Evolutionary conservation across 2,888 invertebrate species (phyloP), one percentile per base, ranked within the genome.

Genomic region (Euplexia lucipara): DNA sequence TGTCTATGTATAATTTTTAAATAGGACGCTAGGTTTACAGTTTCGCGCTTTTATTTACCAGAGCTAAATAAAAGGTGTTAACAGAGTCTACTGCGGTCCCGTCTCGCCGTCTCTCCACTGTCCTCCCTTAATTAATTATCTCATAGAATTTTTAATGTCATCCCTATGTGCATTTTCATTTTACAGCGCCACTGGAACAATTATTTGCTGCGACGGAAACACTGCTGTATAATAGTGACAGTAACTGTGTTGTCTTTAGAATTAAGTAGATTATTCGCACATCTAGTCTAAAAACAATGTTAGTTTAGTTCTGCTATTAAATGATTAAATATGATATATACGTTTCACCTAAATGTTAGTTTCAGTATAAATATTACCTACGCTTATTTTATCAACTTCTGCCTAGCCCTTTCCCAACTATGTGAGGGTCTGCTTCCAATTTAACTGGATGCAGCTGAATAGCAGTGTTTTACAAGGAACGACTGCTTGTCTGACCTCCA

Each of bases 101-200:
- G 61, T 70, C 58, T 53, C 56, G 26, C 20, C 51, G 37, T 39
- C 62, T 52, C 30, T 35, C n/a, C 16, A 18, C 41, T 42, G 64
- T 63, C 34, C 44, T 54, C 18, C 48, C 60, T 59, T 77, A 79
- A 68, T 79, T 68, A 70, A 79, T 74, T 68, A 57, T 65, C 58
- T 70, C 73, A 70, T 62, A 63, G 67, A 70, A 76, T 74, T 74
- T 78, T 74, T 74, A 65, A 70, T 73, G 73, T 67, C 66, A 62
- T 69, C 65, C 63, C 79, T 77, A 71, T 80, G 68, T 75, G 73
- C 62, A 62, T 77, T 81, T 67, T 57, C 72, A 77, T 74, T 79
- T 68, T 52, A 62, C 44, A 53, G 53, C 32, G 39, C 45, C 68
- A 61, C 51, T 62, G 48, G 32, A 56, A 67, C 57, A 72, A 70